Base-by-base conservation (phyloP, 2,113 vertebrate genomes). In the Chroicocephalus ridibundus region DNA sequence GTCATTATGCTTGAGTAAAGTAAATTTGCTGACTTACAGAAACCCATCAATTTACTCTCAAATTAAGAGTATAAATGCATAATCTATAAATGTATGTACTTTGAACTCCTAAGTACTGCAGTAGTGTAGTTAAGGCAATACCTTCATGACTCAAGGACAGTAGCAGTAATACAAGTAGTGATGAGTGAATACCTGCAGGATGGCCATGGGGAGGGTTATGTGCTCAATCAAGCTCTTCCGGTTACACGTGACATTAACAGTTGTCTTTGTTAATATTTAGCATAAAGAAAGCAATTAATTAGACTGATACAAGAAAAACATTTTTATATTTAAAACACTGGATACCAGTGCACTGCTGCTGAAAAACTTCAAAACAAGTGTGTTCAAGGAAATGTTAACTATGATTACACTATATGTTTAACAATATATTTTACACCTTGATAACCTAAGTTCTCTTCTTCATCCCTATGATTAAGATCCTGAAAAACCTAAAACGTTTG, bases 401-500 rank as follows among this genome's bases (percentile, higher is more conserved):
- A 11, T 36, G 42, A 74, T 76, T 55, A 42, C 9, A 54, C 17
- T 77, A 0, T 7, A n/a, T 31, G 49, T 49, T 79, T 80, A 82
- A 74, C 25, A 18, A 72, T 11, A 2, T 52, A 51, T 62, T 76
- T 95, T 54, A 68, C 40, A 79, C 54, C 21, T 55, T 91, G 64
- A 49, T 94, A 84, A 90, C 55, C 46, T 40, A 70, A 65, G 31
- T 58, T 79, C 32, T 55, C 17, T 74, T 81, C 72, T 81, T 79
- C 54, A 52, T 52, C 20, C 46, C 40, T 57, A 2, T 34, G 58
- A 62, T 88, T 55, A 95, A 99, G 99, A 96, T 93, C 85, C 97
- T 99, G 95, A 99, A 98, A 98, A 98, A 98, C 94, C 96, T 99
- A 80, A 98, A 95, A 21, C 98, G 99, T 51, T 97, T 99, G 85